These are phyloP conservation scores for Chionis minor DNA, from an alignment of 2,113 vertebrate species.

Conservation along the genomic window DNA sequence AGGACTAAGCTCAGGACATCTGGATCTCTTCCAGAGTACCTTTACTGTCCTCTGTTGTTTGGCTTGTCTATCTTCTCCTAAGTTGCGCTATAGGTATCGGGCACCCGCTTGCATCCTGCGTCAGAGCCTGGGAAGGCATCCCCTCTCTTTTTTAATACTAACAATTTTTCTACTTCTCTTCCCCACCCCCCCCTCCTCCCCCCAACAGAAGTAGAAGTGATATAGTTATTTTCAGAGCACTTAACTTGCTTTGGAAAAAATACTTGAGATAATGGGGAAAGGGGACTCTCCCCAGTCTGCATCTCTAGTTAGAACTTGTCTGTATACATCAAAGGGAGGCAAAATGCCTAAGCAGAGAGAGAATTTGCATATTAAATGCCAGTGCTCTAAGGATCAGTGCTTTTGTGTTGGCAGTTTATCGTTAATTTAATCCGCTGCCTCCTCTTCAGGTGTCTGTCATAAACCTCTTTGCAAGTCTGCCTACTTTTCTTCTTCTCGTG, in stretches of 20 bases:
- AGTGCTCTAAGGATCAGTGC: background rate
- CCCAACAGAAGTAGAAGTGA: background rate
- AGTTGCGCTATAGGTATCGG: background rate
- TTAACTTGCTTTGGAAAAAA: background rate
- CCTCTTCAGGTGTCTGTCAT: background rate
- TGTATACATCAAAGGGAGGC: slow-evolving; percentile 5
- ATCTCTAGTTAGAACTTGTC: slow-evolving; percentile 32
- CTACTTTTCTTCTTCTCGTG: background rate
- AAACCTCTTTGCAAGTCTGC: background rate
- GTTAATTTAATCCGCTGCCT: background rate
- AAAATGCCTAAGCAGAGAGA: background rate
- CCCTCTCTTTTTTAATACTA: background rate
- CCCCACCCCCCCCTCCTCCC: too few species aligned
- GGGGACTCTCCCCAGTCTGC: background rate
- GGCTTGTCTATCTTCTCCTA: background rate
- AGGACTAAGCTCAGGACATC: background rate
- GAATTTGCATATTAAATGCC: slow-evolving; percentile 1
- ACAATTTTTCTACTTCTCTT: background rate
- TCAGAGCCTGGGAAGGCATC: background rate
- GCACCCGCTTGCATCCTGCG: background rate
- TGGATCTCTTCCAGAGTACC: background rate
- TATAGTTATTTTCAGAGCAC: background rate
- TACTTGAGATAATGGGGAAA: background rate
- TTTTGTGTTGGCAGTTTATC: background rate
- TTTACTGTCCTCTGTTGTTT: background rate